These are phyloP conservation scores for Athetis lepigone DNA, from an alignment of 2,888 invertebrate species.

Conservation along the genomic window DNA sequence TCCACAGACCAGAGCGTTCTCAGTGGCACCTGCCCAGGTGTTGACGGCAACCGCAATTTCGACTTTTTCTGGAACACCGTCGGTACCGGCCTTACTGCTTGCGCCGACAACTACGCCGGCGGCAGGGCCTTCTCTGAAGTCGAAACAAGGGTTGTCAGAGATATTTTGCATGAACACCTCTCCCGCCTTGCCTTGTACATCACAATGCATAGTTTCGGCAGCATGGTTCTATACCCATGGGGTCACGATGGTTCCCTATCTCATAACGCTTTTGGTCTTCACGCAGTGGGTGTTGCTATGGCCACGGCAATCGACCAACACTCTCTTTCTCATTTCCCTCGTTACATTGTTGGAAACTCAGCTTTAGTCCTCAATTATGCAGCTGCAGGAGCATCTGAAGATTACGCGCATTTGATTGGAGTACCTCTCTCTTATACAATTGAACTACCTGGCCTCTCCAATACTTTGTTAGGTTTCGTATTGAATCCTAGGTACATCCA, in stretches of 20 bases:
- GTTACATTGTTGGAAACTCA: conserved; percentile 90
- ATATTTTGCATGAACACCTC: conserved; percentile 88
- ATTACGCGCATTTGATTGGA: conserved; percentile 91
- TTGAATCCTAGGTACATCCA: conserved; percentile 89
- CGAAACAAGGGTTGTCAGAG: conserved; percentile 91
- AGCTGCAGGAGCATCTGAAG: conserved; percentile 92
- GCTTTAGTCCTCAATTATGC: conserved; percentile 88
- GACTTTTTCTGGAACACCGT: conserved; percentile 92
- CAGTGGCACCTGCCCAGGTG: conserved; percentile 90
- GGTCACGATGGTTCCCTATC: conserved; percentile 90
- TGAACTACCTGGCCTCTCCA: conserved; percentile 91
- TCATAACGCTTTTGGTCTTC: conserved; percentile 84
- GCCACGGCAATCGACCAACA: conserved; percentile 78
- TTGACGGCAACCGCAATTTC: conserved; percentile 95
- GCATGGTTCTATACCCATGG: conserved; percentile 93
- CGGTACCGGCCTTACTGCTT: conserved; percentile 89
- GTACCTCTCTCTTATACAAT: conserved; percentile 91
- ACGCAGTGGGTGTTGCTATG: conserved; percentile 81
- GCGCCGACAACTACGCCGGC: conserved; percentile 92
- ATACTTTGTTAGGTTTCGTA: conserved; percentile 87
- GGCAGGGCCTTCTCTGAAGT: conserved; percentile 91
- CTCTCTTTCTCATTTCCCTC: conserved; percentile 76
- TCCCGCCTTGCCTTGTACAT: conserved; percentile 92
- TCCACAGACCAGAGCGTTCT: conserved; percentile 79
- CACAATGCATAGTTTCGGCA: conserved; percentile 94